phyloP scores from a whole-genome alignment of 2,888 invertebrate species.

The Eudemis profundana region DNA sequence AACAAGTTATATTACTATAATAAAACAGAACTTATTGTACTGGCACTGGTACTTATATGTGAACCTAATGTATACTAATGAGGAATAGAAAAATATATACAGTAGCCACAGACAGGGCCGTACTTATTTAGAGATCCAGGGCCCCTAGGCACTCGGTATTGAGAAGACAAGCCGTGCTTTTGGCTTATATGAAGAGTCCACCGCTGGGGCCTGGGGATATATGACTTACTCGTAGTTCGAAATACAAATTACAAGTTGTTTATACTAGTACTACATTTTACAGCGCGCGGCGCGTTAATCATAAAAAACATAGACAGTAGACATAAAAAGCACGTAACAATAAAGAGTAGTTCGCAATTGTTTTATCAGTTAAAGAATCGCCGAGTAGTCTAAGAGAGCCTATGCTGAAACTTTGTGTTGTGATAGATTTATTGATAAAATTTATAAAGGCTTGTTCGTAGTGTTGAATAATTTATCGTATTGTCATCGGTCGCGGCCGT shows the following conservation, averaged over 20 bases:
- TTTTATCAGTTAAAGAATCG: slow-evolving; percentile 23
- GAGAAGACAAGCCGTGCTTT: too few relatives aligned
- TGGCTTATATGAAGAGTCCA: too few relatives aligned
- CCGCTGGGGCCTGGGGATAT: too few relatives aligned
- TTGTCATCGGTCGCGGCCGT: slow-evolving; percentile 42
- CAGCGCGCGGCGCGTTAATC: background rate
- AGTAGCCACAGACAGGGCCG: background rate
- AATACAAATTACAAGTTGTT: slow-evolving; percentile 11
- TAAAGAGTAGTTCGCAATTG: slow-evolving; percentile 9
- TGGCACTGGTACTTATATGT: too few relatives aligned
- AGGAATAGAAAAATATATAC: slow-evolving; percentile 12
- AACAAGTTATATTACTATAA: too few relatives aligned
- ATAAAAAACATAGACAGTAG: background rate
- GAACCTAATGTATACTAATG: too few relatives aligned
- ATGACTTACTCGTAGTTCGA: background rate
- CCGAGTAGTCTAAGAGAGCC: background rate
- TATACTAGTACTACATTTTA: slow-evolving; percentile 10
- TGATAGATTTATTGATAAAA: slow-evolving; percentile 29
- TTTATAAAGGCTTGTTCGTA: slow-evolving; percentile 30
- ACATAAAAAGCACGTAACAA: slow-evolving; percentile 11
- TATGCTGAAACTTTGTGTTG: slow-evolving; percentile 6
- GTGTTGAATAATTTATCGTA: slow-evolving; percentile 50
- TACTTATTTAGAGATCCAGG: too few relatives aligned
- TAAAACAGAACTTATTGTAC: too few relatives aligned
- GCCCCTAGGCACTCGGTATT: too few relatives aligned